Evolutionary conservation across 2,797 vertebrate species (phyloP).

Genomic region (Mormyrus proboscirostris): DNA sequence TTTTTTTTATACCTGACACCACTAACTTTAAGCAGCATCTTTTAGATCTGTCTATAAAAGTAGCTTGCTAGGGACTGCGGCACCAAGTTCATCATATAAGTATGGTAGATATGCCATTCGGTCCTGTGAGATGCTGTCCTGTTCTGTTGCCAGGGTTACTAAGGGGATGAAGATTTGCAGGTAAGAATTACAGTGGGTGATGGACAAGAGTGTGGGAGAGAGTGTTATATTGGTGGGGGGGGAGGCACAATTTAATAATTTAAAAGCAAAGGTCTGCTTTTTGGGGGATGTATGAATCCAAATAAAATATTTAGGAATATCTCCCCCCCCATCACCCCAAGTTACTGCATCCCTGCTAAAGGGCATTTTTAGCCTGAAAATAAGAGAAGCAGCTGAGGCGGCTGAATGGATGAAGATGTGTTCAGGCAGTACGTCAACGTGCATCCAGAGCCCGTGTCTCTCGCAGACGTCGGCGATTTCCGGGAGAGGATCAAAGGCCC

Average conservation of each 20-base stretch:
- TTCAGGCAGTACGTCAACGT: slow-evolving; percentile 52
- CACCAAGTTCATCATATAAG: not conserved
- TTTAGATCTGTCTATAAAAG: not conserved
- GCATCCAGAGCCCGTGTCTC: slow-evolving; percentile 59
- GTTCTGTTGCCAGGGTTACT: not conserved
- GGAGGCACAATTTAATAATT: not conserved
- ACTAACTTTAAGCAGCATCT: not conserved
- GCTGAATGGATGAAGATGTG: not conserved
- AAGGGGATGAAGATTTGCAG: not conserved
- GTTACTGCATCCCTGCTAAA: not conserved
- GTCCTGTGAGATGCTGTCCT: not conserved
- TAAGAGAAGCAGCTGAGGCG: not conserved
- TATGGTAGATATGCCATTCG: not conserved
- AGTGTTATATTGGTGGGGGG: not conserved
- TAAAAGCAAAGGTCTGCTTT: not conserved
- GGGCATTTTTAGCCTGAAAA: not conserved
- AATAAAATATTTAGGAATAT: not conserved
- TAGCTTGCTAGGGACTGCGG: not conserved
- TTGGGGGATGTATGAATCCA: not conserved
- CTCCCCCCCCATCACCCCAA: not conserved
- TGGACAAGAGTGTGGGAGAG: not conserved
- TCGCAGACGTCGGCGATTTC: slow-evolving; percentile 56
- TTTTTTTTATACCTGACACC: not conserved
- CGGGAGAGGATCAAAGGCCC: slow-evolving; percentile 58
- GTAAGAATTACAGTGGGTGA: not conserved